These are phyloP conservation scores for Drosophila percnosoma DNA, from an alignment of 2,888 invertebrate genomes.

Conservation along the genomic window DNA sequence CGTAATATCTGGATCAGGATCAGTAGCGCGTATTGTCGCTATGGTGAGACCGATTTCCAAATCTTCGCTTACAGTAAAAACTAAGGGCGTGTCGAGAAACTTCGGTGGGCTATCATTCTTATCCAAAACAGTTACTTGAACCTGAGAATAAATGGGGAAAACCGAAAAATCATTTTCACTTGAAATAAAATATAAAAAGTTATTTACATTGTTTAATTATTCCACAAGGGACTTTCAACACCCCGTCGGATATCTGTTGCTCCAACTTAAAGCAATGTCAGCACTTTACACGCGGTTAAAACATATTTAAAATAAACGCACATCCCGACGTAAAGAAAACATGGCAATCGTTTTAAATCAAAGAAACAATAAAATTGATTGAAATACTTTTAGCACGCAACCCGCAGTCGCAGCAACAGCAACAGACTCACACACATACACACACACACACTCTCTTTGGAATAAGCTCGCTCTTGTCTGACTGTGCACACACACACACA, in stretches of 20 bases:
- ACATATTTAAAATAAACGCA: slow-evolving; percentile 51
- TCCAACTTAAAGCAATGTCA: slow-evolving; percentile 10
- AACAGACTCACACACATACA: background rate
- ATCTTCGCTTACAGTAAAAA: slow-evolving; percentile 93
- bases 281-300: slow-evolving; percentile 17
- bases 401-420: slow-evolving; percentile 26
- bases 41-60: slow-evolving; percentile 92
- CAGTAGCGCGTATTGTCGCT: slow-evolving; percentile 91
- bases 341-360: slow-evolving; percentile 79
- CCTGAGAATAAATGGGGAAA: slow-evolving; percentile 87
- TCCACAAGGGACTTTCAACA: background rate
- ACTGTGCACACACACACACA: background rate
- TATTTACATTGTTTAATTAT: slow-evolving; percentile 5
- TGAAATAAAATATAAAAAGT: background rate
- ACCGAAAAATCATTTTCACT: background rate
- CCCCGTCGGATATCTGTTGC: background rate
- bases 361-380: slow-evolving; percentile 74
- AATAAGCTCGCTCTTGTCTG: background rate
- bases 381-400: slow-evolving; percentile 77
- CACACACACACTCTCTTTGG: background rate
- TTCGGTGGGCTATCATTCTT: slow-evolving; percentile 98
- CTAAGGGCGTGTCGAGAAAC: slow-evolving; percentile 90
- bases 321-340: slow-evolving; percentile 56
- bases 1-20: slow-evolving; percentile 94
- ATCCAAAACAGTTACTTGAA: slow-evolving; percentile 93